These are phyloP conservation scores for Hesperia comma DNA, from an alignment of 2,888 invertebrate genomes.

Conservation along the genomic window DNA sequence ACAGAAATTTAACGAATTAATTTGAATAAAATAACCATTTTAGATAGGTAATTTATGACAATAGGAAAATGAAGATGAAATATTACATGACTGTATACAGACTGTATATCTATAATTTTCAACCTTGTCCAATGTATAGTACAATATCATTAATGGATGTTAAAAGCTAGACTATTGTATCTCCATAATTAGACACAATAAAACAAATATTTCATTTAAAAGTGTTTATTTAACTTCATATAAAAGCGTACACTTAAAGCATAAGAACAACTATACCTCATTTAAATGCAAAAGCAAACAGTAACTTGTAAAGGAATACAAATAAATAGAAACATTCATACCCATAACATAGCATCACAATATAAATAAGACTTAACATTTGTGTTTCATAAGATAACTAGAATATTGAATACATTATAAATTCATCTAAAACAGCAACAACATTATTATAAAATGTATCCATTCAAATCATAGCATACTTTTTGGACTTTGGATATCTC, in stretches of 20 bases:
- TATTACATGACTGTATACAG: too few species aligned
- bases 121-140: too few species aligned
- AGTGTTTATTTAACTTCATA: constrained; percentile 39
- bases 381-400: constrained; percentile 1
- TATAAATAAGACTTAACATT: not conserved
- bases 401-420: not conserved
- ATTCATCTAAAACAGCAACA: constrained; percentile 15
- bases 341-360: constrained; percentile 1
- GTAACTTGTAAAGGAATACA: constrained; percentile 1
- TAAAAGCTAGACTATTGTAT: too few species aligned
- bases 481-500: not conserved
- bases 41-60: too few species aligned
- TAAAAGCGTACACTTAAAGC: constrained; percentile 49
- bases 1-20: too few species aligned
- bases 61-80: too few species aligned
- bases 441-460: constrained; percentile 2
- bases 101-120: too few species aligned
- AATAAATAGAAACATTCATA: constrained; percentile 6
- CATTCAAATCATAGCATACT: not conserved
- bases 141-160: too few species aligned
- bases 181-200: not conserved
- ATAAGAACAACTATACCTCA: constrained; percentile 26
- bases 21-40: too few species aligned
- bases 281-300: constrained; percentile 30
- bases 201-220: not conserved